phyloP scores from a whole-genome alignment of 2,113 vertebrate genomes.

The Rhinogobius similis region DNA sequence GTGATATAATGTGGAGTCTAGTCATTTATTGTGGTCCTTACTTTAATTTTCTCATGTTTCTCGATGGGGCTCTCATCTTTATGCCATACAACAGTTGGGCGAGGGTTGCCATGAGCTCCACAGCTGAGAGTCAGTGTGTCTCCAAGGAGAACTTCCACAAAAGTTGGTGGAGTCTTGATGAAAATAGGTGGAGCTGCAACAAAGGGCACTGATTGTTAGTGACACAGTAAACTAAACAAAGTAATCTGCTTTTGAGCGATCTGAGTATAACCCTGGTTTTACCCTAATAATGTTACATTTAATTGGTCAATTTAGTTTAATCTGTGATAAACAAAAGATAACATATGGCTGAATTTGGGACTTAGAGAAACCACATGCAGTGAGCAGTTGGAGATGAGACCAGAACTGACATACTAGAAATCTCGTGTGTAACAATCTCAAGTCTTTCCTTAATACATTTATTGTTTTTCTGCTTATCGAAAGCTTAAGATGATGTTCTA shows the following conservation, averaged over 20 bases:
- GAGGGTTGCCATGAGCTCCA: constrained; percentile 87
- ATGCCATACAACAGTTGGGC: constrained; percentile 87
- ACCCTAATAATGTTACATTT: neutral
- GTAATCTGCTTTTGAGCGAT: neutral
- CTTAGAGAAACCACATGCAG: constrained; percentile 11
- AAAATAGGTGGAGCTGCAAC: constrained; percentile 87
- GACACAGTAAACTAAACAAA: neutral
- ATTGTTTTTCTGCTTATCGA: neutral
- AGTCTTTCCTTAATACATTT: neutral
- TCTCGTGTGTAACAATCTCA: neutral
- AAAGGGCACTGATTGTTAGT: constrained; percentile 9
- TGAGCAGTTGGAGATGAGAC: neutral
- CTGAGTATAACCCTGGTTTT: neutral
- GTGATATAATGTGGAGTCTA: neutral
- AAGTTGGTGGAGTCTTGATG: constrained; percentile 84
- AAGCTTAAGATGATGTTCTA: neutral
- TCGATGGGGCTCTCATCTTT: constrained; percentile 79
- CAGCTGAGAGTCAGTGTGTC: constrained; percentile 86
- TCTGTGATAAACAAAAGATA: neutral
- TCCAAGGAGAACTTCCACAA: constrained; percentile 85
- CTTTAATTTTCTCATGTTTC: constrained; percentile 82
- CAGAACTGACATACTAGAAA: neutral
- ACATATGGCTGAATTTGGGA: constrained; percentile 3
- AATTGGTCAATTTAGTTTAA: neutral
- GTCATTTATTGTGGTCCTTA: constrained; percentile 59